phyloP scores from a whole-genome alignment of 2,113 vertebrate genomes.

The Amphilophus citrinellus region DNA sequence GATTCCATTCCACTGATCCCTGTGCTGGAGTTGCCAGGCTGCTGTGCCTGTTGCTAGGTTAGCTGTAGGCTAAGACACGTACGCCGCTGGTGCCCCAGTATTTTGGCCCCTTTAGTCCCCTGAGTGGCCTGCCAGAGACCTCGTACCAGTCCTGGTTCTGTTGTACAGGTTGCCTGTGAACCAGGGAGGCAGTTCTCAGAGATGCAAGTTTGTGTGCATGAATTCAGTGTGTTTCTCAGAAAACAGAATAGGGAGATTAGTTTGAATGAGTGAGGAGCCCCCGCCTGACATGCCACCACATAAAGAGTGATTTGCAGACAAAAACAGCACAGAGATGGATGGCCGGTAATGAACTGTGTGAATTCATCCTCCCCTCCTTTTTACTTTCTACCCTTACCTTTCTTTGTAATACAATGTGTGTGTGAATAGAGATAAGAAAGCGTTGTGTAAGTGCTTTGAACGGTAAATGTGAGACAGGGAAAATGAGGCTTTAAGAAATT shows the following conservation, averaged over 20 bases:
- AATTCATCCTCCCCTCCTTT: conserved; percentile 44
- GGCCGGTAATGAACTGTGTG: conserved; percentile 60
- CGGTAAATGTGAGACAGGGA: conserved; percentile 32
- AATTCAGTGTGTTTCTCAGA: conserved; percentile 36
- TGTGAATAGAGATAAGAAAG: conserved; percentile 55
- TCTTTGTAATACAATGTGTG: conserved; percentile 32
- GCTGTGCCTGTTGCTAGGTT: conserved; percentile 69
- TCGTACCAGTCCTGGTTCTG: conserved; percentile 37
- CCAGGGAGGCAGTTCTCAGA: conserved; percentile 51
- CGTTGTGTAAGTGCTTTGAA: conserved; percentile 16
- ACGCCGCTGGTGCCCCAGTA: conserved; percentile 55
- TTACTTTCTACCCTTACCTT: conserved; percentile 11
- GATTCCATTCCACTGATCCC: conserved; percentile 64
- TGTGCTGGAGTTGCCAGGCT: conserved; percentile 65
- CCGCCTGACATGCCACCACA: conserved; percentile 49
- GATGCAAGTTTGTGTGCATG: conserved; percentile 14
- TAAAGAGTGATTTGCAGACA: conserved; percentile 49
- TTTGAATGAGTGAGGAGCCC: conserved; percentile 53
- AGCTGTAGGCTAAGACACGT: conserved; percentile 47
- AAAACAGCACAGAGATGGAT: conserved; percentile 62
- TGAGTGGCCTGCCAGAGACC: conserved; percentile 42
- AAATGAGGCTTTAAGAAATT: conserved; percentile 26
- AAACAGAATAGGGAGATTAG: conserved; percentile 61
- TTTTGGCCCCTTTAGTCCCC: conserved; percentile 45
- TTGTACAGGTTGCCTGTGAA: conserved; percentile 54